phyloP scores from a whole-genome alignment of 2,888 invertebrate species.

The Therioaphis trifolii region DNA sequence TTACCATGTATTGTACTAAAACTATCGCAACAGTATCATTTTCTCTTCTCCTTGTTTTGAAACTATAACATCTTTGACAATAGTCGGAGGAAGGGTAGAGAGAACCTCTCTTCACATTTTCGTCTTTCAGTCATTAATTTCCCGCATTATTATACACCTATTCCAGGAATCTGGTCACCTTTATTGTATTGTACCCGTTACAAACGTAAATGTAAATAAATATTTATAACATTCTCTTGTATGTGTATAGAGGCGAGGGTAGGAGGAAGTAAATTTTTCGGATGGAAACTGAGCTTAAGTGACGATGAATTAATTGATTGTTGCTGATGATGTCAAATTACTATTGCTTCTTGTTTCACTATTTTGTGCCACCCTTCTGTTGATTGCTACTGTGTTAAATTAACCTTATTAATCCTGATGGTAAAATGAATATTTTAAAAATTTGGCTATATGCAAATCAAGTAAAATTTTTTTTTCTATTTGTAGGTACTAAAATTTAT shows the following conservation, averaged over 20 bases:
- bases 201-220: neutral
- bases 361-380: too few species aligned
- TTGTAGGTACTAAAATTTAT: too few species aligned
- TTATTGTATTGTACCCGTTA: neutral
- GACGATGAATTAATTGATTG: constrained; percentile 29
- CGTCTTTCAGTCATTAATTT: neutral
- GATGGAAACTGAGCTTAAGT: neutral
- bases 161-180: neutral
- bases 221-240: neutral
- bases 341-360: neutral
- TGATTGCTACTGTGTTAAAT: too few species aligned
- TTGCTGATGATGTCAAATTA: constrained; percentile 22
- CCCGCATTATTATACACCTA: neutral
- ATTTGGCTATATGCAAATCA: too few species aligned
- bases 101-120: neutral
- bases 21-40: neutral
- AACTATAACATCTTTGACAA: constrained; percentile 2
- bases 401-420: too few species aligned
- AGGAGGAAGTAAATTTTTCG: neutral
- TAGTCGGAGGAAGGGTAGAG: neutral
- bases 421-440: too few species aligned
- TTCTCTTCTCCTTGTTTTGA: neutral
- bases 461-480: too few species aligned
- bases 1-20: neutral
- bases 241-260: neutral